Base-by-base conservation (phyloP, 2,113 vertebrate genomes). In the Lepisosteus oculatus region DNA sequence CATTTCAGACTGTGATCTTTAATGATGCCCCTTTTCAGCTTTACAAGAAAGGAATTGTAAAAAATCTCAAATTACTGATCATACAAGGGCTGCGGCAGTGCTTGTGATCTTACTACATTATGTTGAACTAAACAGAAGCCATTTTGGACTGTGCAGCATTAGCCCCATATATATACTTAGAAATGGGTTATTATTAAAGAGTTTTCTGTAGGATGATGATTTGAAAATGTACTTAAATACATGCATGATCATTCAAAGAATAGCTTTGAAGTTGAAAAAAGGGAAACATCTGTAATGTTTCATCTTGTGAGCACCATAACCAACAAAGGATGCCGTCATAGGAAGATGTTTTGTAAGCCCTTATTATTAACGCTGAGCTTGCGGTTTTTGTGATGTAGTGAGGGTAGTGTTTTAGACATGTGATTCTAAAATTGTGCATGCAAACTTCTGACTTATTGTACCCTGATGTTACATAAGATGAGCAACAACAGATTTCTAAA, bases 401-500 rank as follows among this genome's bases (percentile, higher is more conserved):
- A 45, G 43, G 6, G 44, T 59, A 43, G 43, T 66, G 42, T 59
- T 11, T 56, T 54, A 57, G n/a, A 59, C 14, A 4, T 14, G 2
- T 41, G 55, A 15, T 67, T 8, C 9, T 45, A 43, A 67, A 71
- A 62, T 43, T 57, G 55, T 47, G 51, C 29, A 55, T 65, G 44
- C 3, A 41, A 56, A 56, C 61, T n/a, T 59, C 11, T 43, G 12
- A 69, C 55, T 67, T 12, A 14, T 56, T 17, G 12, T 43, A 43
- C n/a, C 29, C 11, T 4, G 11, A 59, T 4, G 13, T 4, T 12
- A 3, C 13, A 13, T 12, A 13, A 59, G 56, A 59, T 59, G n/a
- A 55, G 4, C 59, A 47, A 54, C 65, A 44, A 54, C 65, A 17
- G 43, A 43, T 44, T 15, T 62, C 57, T 45, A 73, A 68, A 55